Conservation (phyloP, 1,140 invertebrate genomes). For the Periplaneta americana region DNA sequence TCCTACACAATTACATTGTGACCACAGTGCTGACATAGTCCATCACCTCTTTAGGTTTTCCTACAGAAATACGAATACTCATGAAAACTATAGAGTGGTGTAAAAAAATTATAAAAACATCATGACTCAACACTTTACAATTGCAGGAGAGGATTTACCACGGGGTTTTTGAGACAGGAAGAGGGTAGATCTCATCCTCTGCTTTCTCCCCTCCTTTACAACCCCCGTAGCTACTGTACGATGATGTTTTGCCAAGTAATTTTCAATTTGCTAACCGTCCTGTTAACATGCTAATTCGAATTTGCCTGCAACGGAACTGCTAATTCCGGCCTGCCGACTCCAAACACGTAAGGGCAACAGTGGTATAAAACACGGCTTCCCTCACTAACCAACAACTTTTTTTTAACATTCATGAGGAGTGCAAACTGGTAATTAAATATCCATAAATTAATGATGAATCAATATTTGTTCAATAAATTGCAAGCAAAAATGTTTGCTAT, state of each 20-base stretch:
- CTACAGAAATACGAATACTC: too few species aligned
- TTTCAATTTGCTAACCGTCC: neutral
- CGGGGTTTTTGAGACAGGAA: neutral
- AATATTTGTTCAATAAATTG: too few species aligned
- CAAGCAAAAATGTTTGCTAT: too few species aligned
- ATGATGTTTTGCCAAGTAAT: constrained; percentile 1
- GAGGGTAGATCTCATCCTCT: neutral
- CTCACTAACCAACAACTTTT: too few species aligned
- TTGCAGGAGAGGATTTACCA: neutral
- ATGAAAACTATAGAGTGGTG: too few species aligned
- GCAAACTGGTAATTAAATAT: too few species aligned
- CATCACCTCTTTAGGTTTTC: too few species aligned
- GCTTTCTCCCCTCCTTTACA: neutral
- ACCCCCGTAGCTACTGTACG: neutral
- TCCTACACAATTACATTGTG: too few species aligned
- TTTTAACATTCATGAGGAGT: too few species aligned
- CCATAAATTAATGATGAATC: too few species aligned
- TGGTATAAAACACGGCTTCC: neutral
- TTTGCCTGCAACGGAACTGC: constrained; percentile 5
- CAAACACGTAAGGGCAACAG: neutral
- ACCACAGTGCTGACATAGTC: too few species aligned
- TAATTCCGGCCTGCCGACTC: neutral
- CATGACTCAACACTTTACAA: neutral
- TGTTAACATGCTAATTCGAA: constrained; percentile 10
- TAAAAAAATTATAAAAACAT: neutral